Evolutionary conservation across 1,140 invertebrate species (phyloP), one percentile per base, ranked within the genome.

Genomic region (Notospermus geniculatus): DNA sequence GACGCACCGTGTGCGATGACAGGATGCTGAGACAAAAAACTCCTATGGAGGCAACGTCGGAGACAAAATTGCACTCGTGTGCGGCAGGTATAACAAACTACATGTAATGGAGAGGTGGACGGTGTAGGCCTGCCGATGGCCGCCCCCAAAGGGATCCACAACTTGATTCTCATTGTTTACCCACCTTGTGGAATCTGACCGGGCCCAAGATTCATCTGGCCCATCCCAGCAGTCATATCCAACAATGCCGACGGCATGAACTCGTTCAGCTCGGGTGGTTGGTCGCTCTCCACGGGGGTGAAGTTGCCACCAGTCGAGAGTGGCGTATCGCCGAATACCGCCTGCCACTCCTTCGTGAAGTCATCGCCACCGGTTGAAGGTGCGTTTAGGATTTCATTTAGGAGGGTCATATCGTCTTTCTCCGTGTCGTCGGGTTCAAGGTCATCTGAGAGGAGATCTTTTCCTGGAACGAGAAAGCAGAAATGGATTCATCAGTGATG

Each of bases 171-270:
- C 32, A 4, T 36, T 36, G 5, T 7, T 36, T 36, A 36, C 32
- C 32, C 32, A 36, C 32, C 32, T 36, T 36, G 32, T 36, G 32
- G 32, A 4, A 36, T 36, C 32, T 36, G 32, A 15, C 4, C 62
- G 58, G 36, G 30, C 15, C 54, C 56, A 27, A 70, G 54, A 46
- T 27, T 64, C 25, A 70, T 57, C 7, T 30, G 55, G 13, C 62
- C 55, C 66, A 73, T 63, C 52, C 71, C 63, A 19, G 70, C 60
- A 23, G 60, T 68, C 68, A 83, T 74, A 43, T 85, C 83, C 30
- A 84, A 67, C 2, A 85, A 70, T 60, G 79, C 80, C 5, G 84
- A 85, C 50, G 83, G 83, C 71, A 84, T 72, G 67, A 82, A 84
- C 27, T 75, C 75, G 5, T 74, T 66, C 32, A 66, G 19, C 27